Evolutionary conservation across 2,888 invertebrate species (phyloP), one percentile per base, ranked within the genome.

Genomic region (Cynaeus angustus): DNA sequence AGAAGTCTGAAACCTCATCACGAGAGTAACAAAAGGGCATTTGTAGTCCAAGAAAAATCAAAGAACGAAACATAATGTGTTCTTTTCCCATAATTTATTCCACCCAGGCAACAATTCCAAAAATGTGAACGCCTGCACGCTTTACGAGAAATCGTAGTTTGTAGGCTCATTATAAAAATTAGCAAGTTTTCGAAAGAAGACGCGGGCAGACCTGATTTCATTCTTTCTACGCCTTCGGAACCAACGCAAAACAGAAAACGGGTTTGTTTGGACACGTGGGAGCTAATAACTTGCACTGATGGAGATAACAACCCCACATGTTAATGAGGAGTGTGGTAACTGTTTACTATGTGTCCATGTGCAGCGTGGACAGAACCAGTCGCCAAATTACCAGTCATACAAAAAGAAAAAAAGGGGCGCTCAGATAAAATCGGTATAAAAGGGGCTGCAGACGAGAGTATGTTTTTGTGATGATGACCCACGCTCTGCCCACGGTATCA

Each of bases 101-200:
- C 71, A 65, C 71, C 71, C 64, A 71, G 43, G 65, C 71, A 71
- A 61, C 61, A 66, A 71, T 71, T 71, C 71, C 71, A 71, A 71
- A 71, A 71, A 71, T 71, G 71, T 71, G 67, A 68, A 59, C 66
- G 71, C 71, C 71, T 59, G 64, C 71, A 71, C 71, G 65, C 58
- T 64, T 70, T 71, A 68, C 68, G 65, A 71, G 71, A 71, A 72
- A 73, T 71, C 68, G 71, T 73, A 72, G 67, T 70, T 71, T 70
- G 73, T 73, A 66, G 71, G 73, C 66, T 71, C 71, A 66, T 70
- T 68, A 70, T 70, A 68, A 72, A 74, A 74, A 74, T 70, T 72
- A 66, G 69, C 68, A 65, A 66, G 68, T 72, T 72, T 74, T 70
- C 67, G 72, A 74, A 67, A 70, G 70, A 72, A 72, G 72, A 72